These are phyloP conservation scores for Scelioninae gen. 1 DNA, from an alignment of 2,888 invertebrate genomes.

Conservation along the genomic window DNA sequence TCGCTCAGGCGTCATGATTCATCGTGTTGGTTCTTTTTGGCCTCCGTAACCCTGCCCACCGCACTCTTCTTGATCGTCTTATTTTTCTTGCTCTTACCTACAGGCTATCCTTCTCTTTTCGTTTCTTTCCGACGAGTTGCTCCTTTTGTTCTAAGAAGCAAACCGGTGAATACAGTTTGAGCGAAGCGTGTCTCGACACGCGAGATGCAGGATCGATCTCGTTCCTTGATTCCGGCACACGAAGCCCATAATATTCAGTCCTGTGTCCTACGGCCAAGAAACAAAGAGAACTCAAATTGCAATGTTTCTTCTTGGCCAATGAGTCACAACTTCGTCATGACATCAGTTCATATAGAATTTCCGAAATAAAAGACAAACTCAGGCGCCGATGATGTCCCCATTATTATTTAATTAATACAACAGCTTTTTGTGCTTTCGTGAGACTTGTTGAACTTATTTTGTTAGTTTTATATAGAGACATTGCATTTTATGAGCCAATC, in stretches of 20 bases:
- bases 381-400: too few species aligned
- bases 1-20: constrained; percentile 77
- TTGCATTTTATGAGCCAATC: too few species aligned
- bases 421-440: too few species aligned
- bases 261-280: constrained; percentile 54
- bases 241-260: constrained; percentile 57
- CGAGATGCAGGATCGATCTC: constrained; percentile 80
- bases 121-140: constrained; percentile 62
- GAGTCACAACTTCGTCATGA: constrained; percentile 67
- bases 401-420: too few species aligned
- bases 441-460: too few species aligned
- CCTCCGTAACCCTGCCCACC: constrained; percentile 68
- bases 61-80: constrained; percentile 51
- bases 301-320: constrained; percentile 56
- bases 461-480: too few species aligned
- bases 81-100: constrained; percentile 56
- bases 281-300: constrained; percentile 64
- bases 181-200: constrained; percentile 81
- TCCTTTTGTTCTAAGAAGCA: constrained; percentile 71
- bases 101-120: constrained; percentile 59
- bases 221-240: constrained; percentile 75
- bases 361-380: too few species aligned
- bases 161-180: constrained; percentile 72
- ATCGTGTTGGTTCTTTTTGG: constrained; percentile 76
- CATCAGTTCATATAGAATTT: too few species aligned